A percentile compares a stretch with the other conserved stretches of the same genome.
Conservation (phyloP, 1,140 invertebrate genomes). For the Drosophila funebris region DNA sequence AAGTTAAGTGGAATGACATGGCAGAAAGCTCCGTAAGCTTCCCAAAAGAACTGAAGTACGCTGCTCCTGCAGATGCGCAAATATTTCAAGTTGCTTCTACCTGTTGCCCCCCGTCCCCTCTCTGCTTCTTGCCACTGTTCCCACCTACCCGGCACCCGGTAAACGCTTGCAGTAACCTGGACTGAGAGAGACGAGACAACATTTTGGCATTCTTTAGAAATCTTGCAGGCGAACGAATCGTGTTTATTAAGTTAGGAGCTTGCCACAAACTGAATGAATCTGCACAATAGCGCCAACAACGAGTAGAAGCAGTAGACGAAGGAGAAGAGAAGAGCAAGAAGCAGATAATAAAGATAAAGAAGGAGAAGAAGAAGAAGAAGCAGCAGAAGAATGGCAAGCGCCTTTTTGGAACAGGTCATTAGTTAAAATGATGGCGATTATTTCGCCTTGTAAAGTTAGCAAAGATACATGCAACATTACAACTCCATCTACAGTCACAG, state of each 20-base stretch:
- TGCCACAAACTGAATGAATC: conserved; percentile 81
- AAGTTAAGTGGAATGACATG: conserved; percentile 80
- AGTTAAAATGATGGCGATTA: conserved; percentile 82
- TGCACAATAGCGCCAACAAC: conserved; percentile 73
- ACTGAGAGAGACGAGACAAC: conserved; percentile 36
- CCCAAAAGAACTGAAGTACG: conserved; percentile 63
- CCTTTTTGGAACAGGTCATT: conserved; percentile 65
- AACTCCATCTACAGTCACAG: conserved; percentile 55
- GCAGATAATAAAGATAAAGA: background rate
- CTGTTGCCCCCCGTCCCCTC: conserved; percentile 29
- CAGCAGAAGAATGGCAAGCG: conserved; percentile 39
- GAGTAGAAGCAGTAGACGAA: conserved; percentile 7
- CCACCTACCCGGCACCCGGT: background rate
- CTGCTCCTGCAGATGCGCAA: conserved; percentile 80
- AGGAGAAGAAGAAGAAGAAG: background rate
- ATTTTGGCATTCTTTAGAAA: conserved; percentile 78
- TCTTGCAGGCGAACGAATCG: conserved; percentile 39
- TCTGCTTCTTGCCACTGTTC: background rate
- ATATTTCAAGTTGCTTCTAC: conserved; percentile 76
- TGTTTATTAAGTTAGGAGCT: conserved; percentile 83
- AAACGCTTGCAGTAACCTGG: too few species aligned
- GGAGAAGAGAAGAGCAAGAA: background rate
- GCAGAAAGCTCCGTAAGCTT: conserved; percentile 58
- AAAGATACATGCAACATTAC: conserved; percentile 64
- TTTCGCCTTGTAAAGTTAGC: conserved; percentile 67